A percentile compares a stretch with the other conserved stretches of the same genome.
Evolutionary conservation across 2,888 invertebrate species (phyloP).

Genomic region (Lepidonotus clava): DNA sequence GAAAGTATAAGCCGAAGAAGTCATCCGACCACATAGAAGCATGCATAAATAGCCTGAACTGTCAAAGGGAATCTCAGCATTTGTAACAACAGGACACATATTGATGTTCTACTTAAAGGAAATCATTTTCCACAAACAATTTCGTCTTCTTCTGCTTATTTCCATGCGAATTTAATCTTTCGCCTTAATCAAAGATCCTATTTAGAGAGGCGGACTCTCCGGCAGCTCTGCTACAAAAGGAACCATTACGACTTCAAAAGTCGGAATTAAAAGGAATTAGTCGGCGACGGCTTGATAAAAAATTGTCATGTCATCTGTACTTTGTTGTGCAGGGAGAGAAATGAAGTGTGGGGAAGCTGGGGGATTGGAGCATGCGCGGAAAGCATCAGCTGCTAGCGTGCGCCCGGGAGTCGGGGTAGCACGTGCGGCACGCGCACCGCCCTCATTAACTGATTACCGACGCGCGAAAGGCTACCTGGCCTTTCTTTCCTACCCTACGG

Average conservation of each 20-base stretch:
- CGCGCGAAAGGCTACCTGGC: constrained; percentile 45
- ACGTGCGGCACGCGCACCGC: background rate
- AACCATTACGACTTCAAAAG: constrained; percentile 9
- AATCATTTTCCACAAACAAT: no score
- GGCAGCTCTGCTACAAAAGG: background rate
- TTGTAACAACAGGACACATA: background rate
- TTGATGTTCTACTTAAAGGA: background rate
- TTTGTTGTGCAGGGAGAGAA: background rate
- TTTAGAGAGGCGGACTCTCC: background rate
- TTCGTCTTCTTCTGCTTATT: background rate
- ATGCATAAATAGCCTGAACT: no score
- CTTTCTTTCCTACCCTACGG: background rate
- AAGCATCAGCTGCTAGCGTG: background rate
- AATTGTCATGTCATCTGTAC: background rate
- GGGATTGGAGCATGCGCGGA: background rate
- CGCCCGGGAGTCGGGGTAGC: background rate
- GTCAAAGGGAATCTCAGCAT: no score
- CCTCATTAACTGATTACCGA: constrained; percentile 42
- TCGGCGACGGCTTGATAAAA: background rate
- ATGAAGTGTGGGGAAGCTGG: background rate
- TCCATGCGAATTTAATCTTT: background rate
- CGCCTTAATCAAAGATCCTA: background rate
- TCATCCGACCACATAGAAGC: no score
- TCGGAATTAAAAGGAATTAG: background rate
- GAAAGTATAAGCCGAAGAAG: no score